Conservation (phyloP, 2,797 vertebrate species). For the Siniperca obscura region DNA sequence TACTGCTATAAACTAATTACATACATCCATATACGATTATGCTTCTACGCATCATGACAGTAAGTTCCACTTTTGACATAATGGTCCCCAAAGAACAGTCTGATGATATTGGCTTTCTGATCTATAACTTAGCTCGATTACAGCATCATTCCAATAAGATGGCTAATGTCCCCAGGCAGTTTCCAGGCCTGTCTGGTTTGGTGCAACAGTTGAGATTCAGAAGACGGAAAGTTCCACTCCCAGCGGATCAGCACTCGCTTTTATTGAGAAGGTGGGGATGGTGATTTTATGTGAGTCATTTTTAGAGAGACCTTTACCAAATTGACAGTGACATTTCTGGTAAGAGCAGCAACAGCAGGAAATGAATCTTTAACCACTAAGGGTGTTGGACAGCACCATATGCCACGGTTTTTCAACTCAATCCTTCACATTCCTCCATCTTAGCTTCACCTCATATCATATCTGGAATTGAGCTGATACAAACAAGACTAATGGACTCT, state of each 20-base stretch:
- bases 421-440: conserved; percentile 12
- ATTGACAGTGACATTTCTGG: conserved; percentile 55
- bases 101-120: conserved; percentile 61
- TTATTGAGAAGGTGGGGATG: conserved; percentile 35
- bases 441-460: conserved; percentile 9
- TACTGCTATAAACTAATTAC: conserved; percentile 52
- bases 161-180: conserved; percentile 33
- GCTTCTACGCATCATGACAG: conserved; percentile 27
- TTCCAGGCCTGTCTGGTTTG: conserved; percentile 17
- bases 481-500: background rate
- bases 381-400: background rate
- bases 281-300: conserved; percentile 52
- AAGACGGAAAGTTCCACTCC: conserved; percentile 29
- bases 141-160: conserved; percentile 40
- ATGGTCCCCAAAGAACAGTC: conserved; percentile 35
- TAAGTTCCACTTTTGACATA: conserved; percentile 47
- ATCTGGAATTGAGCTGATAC: background rate
- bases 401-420: background rate
- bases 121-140: conserved; percentile 52
- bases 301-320: conserved; percentile 56
- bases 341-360: conserved; percentile 30
- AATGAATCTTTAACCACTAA: conserved; percentile 45
- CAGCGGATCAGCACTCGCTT: conserved; percentile 23
- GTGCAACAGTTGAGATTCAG: conserved; percentile 30
- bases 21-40: conserved; percentile 40